Evolutionary conservation across 1,140 invertebrate genomes (phyloP).

Genomic region (Adoxophyes honmai): DNA sequence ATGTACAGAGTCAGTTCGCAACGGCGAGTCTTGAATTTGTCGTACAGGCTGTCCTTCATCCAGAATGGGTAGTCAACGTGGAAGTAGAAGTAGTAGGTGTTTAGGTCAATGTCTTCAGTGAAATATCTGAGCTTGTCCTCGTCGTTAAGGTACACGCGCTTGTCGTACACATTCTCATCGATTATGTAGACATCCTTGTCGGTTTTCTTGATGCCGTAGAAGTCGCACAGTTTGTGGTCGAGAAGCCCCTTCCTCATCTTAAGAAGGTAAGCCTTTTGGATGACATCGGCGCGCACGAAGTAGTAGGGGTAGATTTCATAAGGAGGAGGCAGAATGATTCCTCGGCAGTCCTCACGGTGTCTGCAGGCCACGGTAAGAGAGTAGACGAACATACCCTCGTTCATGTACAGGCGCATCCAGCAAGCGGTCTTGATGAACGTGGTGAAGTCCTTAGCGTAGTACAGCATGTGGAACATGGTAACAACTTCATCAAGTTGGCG

Average conservation of each 20-base stretch:
- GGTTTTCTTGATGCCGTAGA: conserved; percentile 63
- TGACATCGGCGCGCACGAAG: conserved; percentile 79
- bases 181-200: conserved; percentile 63
- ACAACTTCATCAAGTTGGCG: conserved; percentile 80
- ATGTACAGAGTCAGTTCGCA: conserved; percentile 79
- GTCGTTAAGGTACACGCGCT: conserved; percentile 55
- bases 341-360: conserved; percentile 80
- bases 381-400: conserved; percentile 82
- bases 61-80: conserved; percentile 83
- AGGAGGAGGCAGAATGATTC: conserved; percentile 79
- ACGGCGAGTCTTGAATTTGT: conserved; percentile 77
- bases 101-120: conserved; percentile 83
- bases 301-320: conserved; percentile 84
- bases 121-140: conserved; percentile 79
- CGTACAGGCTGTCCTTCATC: conserved; percentile 76
- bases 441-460: conserved; percentile 81
- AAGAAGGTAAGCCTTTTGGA: conserved; percentile 78
- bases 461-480: conserved; percentile 82
- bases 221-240: conserved; percentile 56
- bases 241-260: conserved; percentile 75
- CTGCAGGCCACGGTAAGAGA: conserved; percentile 79
- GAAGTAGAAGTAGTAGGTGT: conserved; percentile 83
- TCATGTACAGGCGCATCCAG: conserved; percentile 81
- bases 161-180: conserved; percentile 66
- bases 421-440: conserved; percentile 79